Percentiles rank a stretch among this genome's conserved stretches.
phyloP scores from a whole-genome alignment of 2,888 invertebrate genomes.

The Toxonevra muliebris region DNA sequence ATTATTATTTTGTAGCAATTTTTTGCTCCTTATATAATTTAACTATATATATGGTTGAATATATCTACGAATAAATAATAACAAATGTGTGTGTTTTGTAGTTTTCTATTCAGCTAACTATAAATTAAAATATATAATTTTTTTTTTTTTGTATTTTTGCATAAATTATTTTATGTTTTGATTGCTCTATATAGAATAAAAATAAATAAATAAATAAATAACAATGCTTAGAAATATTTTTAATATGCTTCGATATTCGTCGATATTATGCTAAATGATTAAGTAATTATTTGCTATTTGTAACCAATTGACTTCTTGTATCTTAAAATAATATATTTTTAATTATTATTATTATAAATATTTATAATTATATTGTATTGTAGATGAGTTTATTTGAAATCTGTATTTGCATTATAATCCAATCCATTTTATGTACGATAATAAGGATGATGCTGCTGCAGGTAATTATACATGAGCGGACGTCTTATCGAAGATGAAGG shows the following conservation, averaged over 20 bases:
- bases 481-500: slow-evolving; percentile 36
- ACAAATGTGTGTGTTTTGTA: slow-evolving; percentile 34
- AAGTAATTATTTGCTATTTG: not conserved
- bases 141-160: slow-evolving; percentile 19
- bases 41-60: slow-evolving; percentile 33
- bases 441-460: slow-evolving; percentile 56
- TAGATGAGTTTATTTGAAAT: not conserved
- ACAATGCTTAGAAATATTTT: too few species aligned
- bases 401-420: not conserved
- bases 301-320: slow-evolving; percentile 3
- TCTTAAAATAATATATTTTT: not conserved
- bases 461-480: slow-evolving; percentile 57
- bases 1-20: slow-evolving; percentile 54
- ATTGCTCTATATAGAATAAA: too few species aligned
- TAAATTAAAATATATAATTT: slow-evolving; percentile 7
- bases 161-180: slow-evolving; percentile 1
- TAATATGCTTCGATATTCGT: too few species aligned
- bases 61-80: slow-evolving; percentile 41
- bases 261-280: too few species aligned
- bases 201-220: too few species aligned
- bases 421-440: slow-evolving; percentile 44
- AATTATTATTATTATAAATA: not conserved
- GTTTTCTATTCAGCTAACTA: slow-evolving; percentile 21
- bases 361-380: not conserved
- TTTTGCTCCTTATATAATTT: slow-evolving; percentile 45